A percentile compares a stretch with the other conserved stretches of the same genome.
Evolutionary conservation across 2,888 invertebrate species (phyloP).

Genomic region (Isoperla grammatica): DNA sequence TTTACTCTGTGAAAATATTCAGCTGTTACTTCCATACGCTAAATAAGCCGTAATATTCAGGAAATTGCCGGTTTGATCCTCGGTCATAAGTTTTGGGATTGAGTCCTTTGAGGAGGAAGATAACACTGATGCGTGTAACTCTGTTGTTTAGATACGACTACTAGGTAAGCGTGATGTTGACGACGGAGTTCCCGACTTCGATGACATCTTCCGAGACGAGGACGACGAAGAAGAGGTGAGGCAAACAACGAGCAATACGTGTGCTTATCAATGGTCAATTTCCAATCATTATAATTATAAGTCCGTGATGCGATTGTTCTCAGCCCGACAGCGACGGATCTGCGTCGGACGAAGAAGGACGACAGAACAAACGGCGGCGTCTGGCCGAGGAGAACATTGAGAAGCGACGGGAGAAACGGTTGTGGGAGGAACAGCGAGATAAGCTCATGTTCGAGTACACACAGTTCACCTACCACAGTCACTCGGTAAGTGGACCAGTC

Average conservation of each 20-base stretch:
- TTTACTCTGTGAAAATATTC: too few relatives aligned
- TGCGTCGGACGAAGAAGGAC: slow-evolving; percentile 44
- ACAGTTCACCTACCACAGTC: slow-evolving; percentile 83
- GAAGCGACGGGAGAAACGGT: slow-evolving; percentile 60
- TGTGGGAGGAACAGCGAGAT: slow-evolving; percentile 79
- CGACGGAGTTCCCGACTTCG: slow-evolving; percentile 79
- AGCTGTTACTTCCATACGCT: too few relatives aligned
- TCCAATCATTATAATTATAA: too few relatives aligned
- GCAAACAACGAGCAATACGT: too few relatives aligned
- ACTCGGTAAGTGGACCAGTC: slow-evolving; percentile 57
- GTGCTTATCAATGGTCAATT: too few relatives aligned
- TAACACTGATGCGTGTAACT: neutral
- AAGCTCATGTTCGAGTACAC: slow-evolving; percentile 85
- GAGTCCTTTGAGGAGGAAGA: too few relatives aligned
- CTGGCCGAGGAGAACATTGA: slow-evolving; percentile 56
- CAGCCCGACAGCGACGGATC: slow-evolving; percentile 33
- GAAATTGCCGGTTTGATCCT: too few relatives aligned
- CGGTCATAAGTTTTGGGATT: too few relatives aligned
- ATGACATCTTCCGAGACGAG: slow-evolving; percentile 74
- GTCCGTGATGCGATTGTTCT: neutral
- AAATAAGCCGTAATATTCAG: too few relatives aligned
- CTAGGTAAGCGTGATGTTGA: slow-evolving; percentile 60
- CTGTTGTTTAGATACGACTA: slow-evolving; percentile 34
- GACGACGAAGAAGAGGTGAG: neutral
- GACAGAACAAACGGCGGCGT: slow-evolving; percentile 52